A percentile compares a stretch with the other conserved stretches of the same genome.
Evolutionary conservation across 2,888 invertebrate species (phyloP).

Genomic region (Oxycera nigricornis): DNA sequence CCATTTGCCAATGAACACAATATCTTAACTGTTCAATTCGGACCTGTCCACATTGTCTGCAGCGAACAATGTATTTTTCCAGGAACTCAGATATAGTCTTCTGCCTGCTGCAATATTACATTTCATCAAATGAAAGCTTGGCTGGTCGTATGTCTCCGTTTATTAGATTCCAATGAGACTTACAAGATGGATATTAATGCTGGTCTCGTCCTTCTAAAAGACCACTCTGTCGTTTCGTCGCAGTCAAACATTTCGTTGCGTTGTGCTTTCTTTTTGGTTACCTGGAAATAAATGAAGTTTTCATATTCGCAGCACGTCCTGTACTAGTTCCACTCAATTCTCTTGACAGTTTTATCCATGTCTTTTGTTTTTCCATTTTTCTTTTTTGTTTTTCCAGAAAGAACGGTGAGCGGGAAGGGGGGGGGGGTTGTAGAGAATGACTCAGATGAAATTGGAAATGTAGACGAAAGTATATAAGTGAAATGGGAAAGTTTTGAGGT

Average conservation of each 20-base stretch:
- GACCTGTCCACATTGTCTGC: too few species aligned
- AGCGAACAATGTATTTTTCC: too few species aligned
- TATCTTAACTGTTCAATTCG: too few species aligned
- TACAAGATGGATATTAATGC: constrained; percentile 2
- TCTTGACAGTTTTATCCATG: constrained; percentile 9
- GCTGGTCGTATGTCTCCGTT: too few species aligned
- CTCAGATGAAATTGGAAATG: too few species aligned
- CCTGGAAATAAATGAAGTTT: neutral
- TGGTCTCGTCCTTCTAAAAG: neutral
- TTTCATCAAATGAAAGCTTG: too few species aligned
- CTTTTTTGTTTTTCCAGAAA: neutral
- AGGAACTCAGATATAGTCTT: too few species aligned
- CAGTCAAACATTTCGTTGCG: neutral
- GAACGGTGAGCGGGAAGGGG: neutral
- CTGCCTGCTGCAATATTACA: too few species aligned
- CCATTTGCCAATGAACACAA: too few species aligned
- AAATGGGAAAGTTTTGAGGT: too few species aligned
- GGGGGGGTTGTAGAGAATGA: neutral
- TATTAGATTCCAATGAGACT: neutral
- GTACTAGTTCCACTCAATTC: constrained; percentile 14
- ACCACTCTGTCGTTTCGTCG: neutral
- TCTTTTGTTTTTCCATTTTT: neutral
- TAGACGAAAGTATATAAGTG: too few species aligned
- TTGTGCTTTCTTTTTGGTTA: neutral
- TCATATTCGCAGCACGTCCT: constrained; percentile 8